Evolutionary conservation across 1,140 invertebrate species (phyloP), one percentile per base, ranked within the genome.

Genomic region (Drosophila bocqueti): DNA sequence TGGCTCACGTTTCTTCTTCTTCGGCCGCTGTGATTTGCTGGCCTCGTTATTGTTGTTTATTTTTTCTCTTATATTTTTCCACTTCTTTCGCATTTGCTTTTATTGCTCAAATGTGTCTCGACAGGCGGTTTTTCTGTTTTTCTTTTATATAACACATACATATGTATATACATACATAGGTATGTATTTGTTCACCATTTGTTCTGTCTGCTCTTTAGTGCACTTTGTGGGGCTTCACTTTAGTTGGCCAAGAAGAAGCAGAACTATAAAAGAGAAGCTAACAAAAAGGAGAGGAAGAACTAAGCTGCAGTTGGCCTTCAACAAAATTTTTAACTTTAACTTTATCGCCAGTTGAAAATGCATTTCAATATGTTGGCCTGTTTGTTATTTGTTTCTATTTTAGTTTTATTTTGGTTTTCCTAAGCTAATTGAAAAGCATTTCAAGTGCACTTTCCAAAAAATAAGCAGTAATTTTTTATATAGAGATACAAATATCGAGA

Each of bases 191-290:
- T 45, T 66, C 16, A 36, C 49, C 38, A 66, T 69, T 54, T 66
- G 29, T 71, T 36, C 40, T 55, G 34, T 68, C 67, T 68, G 63
- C 31, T 45, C 36, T 36, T 36, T 31, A 36, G 63, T 69, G 67
- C 67, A 68, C 24, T 55, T 71, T 68, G 63, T 68, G 40, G 31
- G 67, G 67, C 67, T 71, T 71, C 67, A 29, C 40, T 67, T 67
- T 43, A 36, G 63, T 36, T 38, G n/a, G 26, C 50, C 8, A 18
- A 57, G 34, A 46, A 69, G 11, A 52, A 66, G 13, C 26, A 64
- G 16, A 42, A 52, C 15, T 24, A 7, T 6, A n/a, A 24, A 38
- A 24, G 34, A 55, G 34, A 18, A 47, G 13, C 26, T 42, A 38
- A 52, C 49, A 34, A 52, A 42, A 46, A 21, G 11, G 46, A 54